phyloP scores from a whole-genome alignment of 2,113 vertebrate genomes.

The Menura novaehollandiae region DNA sequence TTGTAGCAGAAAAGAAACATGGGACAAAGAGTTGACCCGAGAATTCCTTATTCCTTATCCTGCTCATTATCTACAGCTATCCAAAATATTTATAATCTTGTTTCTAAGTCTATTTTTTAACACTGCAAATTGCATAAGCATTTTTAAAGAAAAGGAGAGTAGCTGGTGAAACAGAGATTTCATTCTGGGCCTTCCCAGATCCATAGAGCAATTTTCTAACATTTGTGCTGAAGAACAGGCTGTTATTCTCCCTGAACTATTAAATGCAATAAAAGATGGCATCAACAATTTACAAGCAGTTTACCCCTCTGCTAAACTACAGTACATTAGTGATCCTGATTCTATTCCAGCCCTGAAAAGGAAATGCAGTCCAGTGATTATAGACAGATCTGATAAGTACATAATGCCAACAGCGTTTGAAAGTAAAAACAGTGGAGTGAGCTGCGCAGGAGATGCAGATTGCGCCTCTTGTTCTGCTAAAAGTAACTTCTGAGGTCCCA shows the following conservation, averaged over 20 bases:
- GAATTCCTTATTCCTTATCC: background rate
- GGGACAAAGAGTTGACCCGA: background rate
- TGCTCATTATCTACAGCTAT: background rate
- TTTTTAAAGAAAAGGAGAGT: background rate
- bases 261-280: background rate
- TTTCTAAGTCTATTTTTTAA: background rate
- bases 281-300: background rate
- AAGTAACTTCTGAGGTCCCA: background rate
- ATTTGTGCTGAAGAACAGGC: background rate
- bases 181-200: background rate
- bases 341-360: background rate
- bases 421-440: rapidly evolving
- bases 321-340: background rate
- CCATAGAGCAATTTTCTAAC: background rate
- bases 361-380: background rate
- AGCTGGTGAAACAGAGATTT: background rate
- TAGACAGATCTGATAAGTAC: background rate
- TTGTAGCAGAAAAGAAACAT: background rate
- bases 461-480: background rate
- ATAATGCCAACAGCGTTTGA: background rate
- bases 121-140: background rate
- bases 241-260: background rate
- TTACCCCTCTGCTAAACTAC: background rate
- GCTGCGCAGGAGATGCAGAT: rapidly evolving
- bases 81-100: background rate